Percentiles rank a stretch among this genome's conserved stretches.
phyloP scores from a whole-genome alignment of 2,113 vertebrate genomes.

The Monopterus albus region DNA sequence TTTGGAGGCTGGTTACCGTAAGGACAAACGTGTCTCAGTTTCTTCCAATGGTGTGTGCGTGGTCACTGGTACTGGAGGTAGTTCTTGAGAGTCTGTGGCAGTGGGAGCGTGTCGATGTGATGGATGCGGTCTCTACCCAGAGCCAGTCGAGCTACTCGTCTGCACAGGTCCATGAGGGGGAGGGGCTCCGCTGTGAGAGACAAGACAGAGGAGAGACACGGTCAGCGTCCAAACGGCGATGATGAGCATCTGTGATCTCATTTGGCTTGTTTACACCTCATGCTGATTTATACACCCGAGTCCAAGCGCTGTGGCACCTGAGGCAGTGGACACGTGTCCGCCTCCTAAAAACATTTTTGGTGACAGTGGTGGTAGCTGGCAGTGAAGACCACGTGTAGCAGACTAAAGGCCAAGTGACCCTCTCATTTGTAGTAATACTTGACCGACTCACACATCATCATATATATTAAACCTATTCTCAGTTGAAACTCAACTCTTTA shows the following conservation, averaged over 20 bases:
- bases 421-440: no score
- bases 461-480: no score
- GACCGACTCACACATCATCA: no score
- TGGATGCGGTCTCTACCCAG: constrained; percentile 92
- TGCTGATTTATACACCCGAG: not conserved
- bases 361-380: no score
- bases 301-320: not conserved
- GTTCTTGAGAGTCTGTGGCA: constrained; percentile 96
- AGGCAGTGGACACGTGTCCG: no score
- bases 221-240: constrained; percentile 15
- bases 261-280: not conserved
- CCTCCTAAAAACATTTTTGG: no score
- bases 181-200: constrained; percentile 90
- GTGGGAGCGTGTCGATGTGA: constrained; percentile 91
- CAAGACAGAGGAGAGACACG: constrained; percentile 4
- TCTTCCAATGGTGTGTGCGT: not conserved
- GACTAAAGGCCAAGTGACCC: no score
- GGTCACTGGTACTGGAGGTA: constrained; percentile 98
- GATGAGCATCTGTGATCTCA: not conserved
- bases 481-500: no score
- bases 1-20: constrained; percentile 16
- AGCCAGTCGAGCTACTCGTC: constrained; percentile 92
- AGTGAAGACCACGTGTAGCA: no score
- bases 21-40: constrained; percentile 1
- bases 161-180: constrained; percentile 96